Percentiles rank a stretch among this genome's conserved stretches.
phyloP scores from a whole-genome alignment of 92 coral and sea anemone genomes.

The Phenganax stokvisi region DNA sequence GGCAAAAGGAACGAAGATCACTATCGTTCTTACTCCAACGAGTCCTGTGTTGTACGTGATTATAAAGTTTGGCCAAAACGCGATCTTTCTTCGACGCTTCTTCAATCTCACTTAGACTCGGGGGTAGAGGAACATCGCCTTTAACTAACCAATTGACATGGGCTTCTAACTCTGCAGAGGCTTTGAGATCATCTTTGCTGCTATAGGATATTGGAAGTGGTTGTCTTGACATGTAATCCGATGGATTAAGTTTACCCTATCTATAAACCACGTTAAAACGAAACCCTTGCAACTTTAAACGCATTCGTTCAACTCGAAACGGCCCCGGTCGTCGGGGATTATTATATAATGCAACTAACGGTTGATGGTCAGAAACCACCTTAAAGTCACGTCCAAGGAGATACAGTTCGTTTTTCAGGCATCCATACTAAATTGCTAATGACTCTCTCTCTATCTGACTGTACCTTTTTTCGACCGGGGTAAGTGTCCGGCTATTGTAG shows the following conservation, averaged over 20 bases:
- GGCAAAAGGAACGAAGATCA: too few relatives aligned
- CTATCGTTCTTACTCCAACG: too few relatives aligned
- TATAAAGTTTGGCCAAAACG: too few relatives aligned
- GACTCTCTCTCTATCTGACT: slow-evolving; percentile 24
- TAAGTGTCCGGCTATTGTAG: background rate
- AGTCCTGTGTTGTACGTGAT: too few relatives aligned
- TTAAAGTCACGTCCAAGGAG: slow-evolving; percentile 9
- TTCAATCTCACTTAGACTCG: background rate
- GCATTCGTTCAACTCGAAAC: slow-evolving; percentile 14
- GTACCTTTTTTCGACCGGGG: slow-evolving; percentile 10
- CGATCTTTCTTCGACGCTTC: background rate
- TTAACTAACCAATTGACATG: background rate
- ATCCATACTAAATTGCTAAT: slow-evolving; percentile 5
- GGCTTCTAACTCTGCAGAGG: slow-evolving; percentile 8
- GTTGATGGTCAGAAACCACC: slow-evolving; percentile 17
- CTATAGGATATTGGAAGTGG: slow-evolving; percentile 14
- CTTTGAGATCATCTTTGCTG: slow-evolving; percentile 11
- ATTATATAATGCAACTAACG: slow-evolving; percentile 6
- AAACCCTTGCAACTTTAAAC: slow-evolving; percentile 20
- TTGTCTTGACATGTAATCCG: slow-evolving; percentile 25
- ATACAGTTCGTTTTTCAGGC: slow-evolving; percentile 2
- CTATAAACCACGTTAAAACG: slow-evolving; percentile 6
- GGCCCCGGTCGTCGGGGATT: slow-evolving; percentile 25
- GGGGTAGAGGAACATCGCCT: background rate
- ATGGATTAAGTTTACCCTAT: background rate